phyloP scores from a whole-genome alignment of 2,888 invertebrate genomes.

The Chloroclystis v-ata region DNA sequence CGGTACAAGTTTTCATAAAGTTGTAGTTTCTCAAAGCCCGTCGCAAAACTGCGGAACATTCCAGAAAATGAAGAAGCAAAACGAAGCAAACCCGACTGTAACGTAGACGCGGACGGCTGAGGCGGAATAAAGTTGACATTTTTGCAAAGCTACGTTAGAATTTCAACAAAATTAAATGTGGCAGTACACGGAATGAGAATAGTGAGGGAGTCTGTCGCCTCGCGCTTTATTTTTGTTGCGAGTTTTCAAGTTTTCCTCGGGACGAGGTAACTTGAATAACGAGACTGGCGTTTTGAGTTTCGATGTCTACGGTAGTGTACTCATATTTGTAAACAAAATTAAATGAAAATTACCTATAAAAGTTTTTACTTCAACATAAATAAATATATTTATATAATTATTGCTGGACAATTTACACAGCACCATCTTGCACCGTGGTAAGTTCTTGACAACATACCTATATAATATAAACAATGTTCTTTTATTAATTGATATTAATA shows the following conservation, averaged over 20 bases:
- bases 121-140: constrained; percentile 78
- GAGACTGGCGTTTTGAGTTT: constrained; percentile 6
- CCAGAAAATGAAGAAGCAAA: constrained; percentile 73
- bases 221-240: constrained; percentile 51
- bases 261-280: constrained; percentile 16
- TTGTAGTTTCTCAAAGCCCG: constrained; percentile 76
- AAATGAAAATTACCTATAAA: no score
- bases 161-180: constrained; percentile 78
- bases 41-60: constrained; percentile 71
- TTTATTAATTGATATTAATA: no score
- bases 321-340: no score
- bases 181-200: constrained; percentile 75
- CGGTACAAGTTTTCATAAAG: constrained; percentile 73
- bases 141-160: constrained; percentile 77
- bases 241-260: constrained; percentile 35
- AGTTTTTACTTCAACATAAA: no score
- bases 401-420: no score
- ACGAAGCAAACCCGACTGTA: constrained; percentile 69
- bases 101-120: constrained; percentile 67
- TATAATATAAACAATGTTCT: no score
- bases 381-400: no score
- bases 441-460: no score
- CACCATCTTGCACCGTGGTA: no score
- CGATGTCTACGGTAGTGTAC: not conserved
- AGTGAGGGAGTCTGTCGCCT: constrained; percentile 43